Evolutionary conservation across 2,113 vertebrate genomes (phyloP).

Genomic region (Bubo bubo): DNA sequence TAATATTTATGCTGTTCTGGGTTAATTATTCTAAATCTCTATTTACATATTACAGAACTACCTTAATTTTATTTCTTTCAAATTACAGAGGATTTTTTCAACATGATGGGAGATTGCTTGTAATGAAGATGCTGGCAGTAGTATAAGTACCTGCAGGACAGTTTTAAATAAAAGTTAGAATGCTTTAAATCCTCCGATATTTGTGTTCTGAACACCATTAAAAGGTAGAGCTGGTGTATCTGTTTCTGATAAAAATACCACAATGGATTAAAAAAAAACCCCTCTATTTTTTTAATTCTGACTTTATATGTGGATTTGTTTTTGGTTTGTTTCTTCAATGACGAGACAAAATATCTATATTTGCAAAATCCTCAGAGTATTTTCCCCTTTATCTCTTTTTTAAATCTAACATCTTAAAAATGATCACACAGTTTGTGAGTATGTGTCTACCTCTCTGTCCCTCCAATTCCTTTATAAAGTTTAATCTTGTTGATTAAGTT

Average conservation of each 20-base stretch:
- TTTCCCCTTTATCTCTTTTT: not conserved
- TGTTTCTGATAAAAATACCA: not conserved
- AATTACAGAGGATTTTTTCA: not conserved
- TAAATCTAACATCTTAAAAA: not conserved
- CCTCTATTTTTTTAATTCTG: rapidly evolving
- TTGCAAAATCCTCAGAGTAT: not conserved
- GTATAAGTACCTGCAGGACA: not conserved
- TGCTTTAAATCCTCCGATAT: not conserved
- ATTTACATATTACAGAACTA: not conserved
- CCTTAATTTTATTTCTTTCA: not conserved
- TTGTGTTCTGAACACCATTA: not conserved
- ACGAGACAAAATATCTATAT: not conserved
- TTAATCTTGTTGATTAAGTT: conserved; percentile 4
- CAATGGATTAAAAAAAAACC: not conserved
- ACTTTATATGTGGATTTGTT: not conserved
- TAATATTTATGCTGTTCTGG: not conserved
- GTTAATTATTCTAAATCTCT: conserved; percentile 4
- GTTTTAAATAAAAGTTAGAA: not conserved
- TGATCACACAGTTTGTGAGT: not conserved
- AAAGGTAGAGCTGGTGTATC: not conserved
- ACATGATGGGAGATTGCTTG: not conserved
- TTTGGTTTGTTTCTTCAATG: not conserved
- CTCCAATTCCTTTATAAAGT: not conserved
- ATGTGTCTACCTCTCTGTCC: not conserved
- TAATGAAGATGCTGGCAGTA: not conserved